These are phyloP conservation scores for Darevskia mixta DNA, from an alignment of 2,797 vertebrate genomes.

Conservation along the genomic window DNA sequence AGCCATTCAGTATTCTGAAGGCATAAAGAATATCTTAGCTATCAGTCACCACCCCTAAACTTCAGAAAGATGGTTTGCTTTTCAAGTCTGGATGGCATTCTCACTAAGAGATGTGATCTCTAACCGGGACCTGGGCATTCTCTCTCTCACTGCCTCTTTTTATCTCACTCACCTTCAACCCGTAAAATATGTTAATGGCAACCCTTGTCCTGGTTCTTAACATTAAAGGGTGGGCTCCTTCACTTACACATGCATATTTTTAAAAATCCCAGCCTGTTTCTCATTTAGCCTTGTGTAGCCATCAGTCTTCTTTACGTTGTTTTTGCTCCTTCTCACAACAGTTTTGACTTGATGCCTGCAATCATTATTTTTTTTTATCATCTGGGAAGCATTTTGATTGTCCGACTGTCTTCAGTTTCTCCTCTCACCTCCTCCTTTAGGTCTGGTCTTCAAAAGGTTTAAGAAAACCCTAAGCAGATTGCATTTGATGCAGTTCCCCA, in stretches of 20 bases:
- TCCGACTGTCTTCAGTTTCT: conserved; percentile 35
- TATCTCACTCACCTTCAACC: conserved; percentile 43
- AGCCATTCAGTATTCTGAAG: conserved; percentile 8
- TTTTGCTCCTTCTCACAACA: conserved; percentile 45
- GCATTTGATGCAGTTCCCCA: conserved; percentile 10
- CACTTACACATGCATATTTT: conserved; percentile 43
- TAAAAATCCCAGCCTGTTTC: conserved; percentile 55
- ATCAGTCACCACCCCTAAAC: conserved; percentile 21
- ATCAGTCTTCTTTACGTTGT: conserved; percentile 55
- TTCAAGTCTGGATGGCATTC: neutral
- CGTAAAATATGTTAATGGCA: conserved; percentile 55
- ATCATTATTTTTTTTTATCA: conserved; percentile 52
- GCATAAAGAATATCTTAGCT: conserved; percentile 16
- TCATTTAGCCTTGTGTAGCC: conserved; percentile 42
- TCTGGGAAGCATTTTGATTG: conserved; percentile 44
- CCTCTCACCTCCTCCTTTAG: conserved; percentile 34
- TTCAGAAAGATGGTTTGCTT: conserved; percentile 35
- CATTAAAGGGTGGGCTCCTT: conserved; percentile 51
- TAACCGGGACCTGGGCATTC: conserved; percentile 42
- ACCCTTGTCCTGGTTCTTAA: conserved; percentile 34
- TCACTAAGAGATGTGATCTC: conserved; percentile 43
- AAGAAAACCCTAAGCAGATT: conserved; percentile 22
- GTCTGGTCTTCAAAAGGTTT: conserved; percentile 27
- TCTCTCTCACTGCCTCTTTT: conserved; percentile 36
- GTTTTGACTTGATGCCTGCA: conserved; percentile 44